Evolutionary conservation across 64 coral and sea anemone species (phyloP).

Genomic region (Acropora tenuis): DNA sequence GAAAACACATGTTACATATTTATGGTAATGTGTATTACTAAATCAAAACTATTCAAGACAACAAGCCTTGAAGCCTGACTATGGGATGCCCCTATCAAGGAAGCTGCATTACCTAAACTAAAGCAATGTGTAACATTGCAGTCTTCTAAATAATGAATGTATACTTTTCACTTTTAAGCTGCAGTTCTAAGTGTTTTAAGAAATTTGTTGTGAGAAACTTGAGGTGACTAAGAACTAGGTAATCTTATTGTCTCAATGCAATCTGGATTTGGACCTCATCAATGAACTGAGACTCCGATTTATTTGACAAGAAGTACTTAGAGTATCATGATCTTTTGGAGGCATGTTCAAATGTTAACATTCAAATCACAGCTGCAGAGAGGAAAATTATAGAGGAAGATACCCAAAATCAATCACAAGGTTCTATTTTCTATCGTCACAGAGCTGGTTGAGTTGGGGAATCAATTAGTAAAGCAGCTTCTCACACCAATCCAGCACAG

Average conservation of each 20-base stretch:
- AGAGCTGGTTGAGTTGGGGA: neutral
- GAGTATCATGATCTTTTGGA: neutral
- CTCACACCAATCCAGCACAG: neutral
- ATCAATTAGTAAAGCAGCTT: neutral
- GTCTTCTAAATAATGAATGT: too few species aligned
- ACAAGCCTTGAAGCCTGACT: slow-evolving; percentile 13
- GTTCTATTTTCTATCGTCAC: neutral
- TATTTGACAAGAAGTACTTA: neutral
- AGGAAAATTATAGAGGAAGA: neutral
- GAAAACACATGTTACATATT: too few species aligned
- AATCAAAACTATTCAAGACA: neutral
- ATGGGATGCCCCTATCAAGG: too few species aligned
- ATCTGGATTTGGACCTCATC: too few species aligned
- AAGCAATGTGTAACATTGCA: too few species aligned
- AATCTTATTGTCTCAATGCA: too few species aligned
- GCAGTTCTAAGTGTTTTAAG: too few species aligned
- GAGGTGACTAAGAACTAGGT: too few species aligned
- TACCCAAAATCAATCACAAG: neutral
- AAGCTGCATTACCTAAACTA: too few species aligned
- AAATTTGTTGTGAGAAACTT: too few species aligned
- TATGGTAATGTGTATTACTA: too few species aligned
- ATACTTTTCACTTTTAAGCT: too few species aligned
- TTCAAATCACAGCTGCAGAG: neutral
- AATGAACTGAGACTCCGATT: neutral
- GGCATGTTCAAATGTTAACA: neutral